Conservation (phyloP, 2,797 vertebrate species). For the Pachyuromys duprasi region DNA sequence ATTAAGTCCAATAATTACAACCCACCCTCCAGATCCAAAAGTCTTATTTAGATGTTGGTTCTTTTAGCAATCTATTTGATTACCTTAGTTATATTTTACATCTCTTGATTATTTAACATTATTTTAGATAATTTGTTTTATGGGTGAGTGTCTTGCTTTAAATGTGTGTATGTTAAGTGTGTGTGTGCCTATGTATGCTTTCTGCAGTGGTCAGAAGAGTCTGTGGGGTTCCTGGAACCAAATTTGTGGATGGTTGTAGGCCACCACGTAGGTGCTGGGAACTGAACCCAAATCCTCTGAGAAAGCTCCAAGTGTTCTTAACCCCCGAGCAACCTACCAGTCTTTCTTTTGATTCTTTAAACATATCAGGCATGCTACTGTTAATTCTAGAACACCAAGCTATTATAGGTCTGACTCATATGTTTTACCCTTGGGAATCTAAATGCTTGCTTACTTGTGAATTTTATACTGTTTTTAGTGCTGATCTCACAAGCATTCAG, state of each 20-base stretch:
- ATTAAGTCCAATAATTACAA: neutral
- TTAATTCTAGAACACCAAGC: neutral
- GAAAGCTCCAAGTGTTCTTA: neutral
- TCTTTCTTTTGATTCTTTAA: neutral
- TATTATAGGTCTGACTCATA: neutral
- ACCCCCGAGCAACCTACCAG: neutral
- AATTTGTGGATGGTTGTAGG: neutral
- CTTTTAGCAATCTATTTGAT: neutral
- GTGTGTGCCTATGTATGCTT: neutral
- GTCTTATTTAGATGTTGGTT: neutral
- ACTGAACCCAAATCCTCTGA: neutral
- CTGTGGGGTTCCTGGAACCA: neutral
- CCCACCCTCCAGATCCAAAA: neutral
- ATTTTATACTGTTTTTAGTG: neutral
- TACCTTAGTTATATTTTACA: neutral
- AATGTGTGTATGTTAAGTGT: neutral
- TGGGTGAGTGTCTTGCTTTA: neutral
- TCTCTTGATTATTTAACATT: conserved; percentile 1
- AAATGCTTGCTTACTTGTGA: neutral
- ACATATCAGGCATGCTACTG: neutral
- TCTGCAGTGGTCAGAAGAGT: neutral
- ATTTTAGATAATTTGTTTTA: neutral
- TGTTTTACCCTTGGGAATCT: neutral
- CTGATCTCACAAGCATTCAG: neutral
- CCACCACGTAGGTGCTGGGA: neutral